Percentiles rank a stretch among this genome's conserved stretches.
These are phyloP conservation scores for Engystomops pustulosus DNA, from an alignment of 2,113 vertebrate species.

Conservation along the genomic window DNA sequence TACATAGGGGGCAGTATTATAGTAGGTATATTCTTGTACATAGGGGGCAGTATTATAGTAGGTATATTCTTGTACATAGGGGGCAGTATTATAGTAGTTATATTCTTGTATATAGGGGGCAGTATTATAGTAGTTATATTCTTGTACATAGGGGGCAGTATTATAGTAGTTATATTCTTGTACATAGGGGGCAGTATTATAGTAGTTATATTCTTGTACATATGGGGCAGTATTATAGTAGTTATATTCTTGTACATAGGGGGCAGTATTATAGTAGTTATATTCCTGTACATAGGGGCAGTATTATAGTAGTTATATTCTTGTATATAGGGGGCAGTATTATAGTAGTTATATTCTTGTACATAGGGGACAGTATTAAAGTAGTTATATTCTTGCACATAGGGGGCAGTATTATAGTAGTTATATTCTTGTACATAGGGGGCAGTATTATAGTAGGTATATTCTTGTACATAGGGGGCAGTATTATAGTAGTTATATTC, in stretches of 20 bases:
- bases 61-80: conserved; percentile 2
- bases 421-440: not conserved
- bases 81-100: conserved; percentile 8
- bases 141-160: too few relatives aligned
- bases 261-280: not conserved
- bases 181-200: too few relatives aligned
- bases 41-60: not conserved
- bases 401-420: not conserved
- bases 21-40: not conserved
- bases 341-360: not conserved
- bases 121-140: too few relatives aligned
- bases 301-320: conserved; percentile 22
- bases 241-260: conserved; percentile 12
- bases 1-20: not conserved
- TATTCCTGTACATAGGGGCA: not conserved
- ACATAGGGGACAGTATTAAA: not conserved
- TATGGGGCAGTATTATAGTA: not conserved
- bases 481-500: not conserved
- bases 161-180: too few relatives aligned
- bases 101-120: not conserved
- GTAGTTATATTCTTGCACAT: not conserved
- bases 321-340: not conserved
- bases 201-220: too few relatives aligned
- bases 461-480: not conserved
- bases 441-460: not conserved